A percentile compares a stretch with the other conserved stretches of the same genome.
Conservation (phyloP, 2,888 invertebrate species). For the Tribolium freemani region DNA sequence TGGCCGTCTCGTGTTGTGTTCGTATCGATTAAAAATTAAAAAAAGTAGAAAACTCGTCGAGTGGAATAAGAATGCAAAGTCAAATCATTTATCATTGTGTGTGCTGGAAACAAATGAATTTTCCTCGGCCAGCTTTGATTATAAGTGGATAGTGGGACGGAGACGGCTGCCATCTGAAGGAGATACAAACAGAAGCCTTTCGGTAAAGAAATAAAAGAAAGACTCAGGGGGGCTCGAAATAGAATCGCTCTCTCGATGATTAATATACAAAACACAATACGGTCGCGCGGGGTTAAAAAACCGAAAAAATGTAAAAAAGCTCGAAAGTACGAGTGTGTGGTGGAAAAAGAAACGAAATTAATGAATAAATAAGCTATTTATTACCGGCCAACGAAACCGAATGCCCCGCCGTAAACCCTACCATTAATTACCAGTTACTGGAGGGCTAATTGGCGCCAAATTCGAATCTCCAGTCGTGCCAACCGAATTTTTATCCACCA, state of each 20-base stretch:
- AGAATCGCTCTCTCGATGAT: slow-evolving; percentile 53
- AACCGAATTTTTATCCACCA: slow-evolving; percentile 1
- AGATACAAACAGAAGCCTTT: slow-evolving; percentile 43
- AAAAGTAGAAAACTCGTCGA: slow-evolving; percentile 49
- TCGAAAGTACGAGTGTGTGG: slow-evolving; percentile 44
- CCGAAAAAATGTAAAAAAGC: slow-evolving; percentile 46
- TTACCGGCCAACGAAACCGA: slow-evolving; percentile 51
- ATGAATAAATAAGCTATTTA: slow-evolving; percentile 60
- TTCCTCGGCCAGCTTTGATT: slow-evolving; percentile 63
- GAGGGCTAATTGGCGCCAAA: slow-evolving; percentile 16
- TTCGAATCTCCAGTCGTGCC: slow-evolving; percentile 3
- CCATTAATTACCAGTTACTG: slow-evolving; percentile 54
- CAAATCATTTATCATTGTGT: slow-evolving; percentile 65
- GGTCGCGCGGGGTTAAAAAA: slow-evolving; percentile 37
- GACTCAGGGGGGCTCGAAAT: slow-evolving; percentile 35
- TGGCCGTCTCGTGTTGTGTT: not conserved
- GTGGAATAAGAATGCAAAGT: slow-evolving; percentile 57
- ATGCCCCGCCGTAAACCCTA: slow-evolving; percentile 54
- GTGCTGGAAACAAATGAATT: slow-evolving; percentile 66
- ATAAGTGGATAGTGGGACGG: slow-evolving; percentile 61
- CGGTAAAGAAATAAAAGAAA: slow-evolving; percentile 42
- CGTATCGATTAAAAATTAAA: slow-evolving; percentile 54
- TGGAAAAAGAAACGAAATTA: slow-evolving; percentile 53
- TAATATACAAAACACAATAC: slow-evolving; percentile 62
- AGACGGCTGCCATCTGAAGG: slow-evolving; percentile 46